A percentile compares a stretch with the other conserved stretches of the same genome.
Conservation (phyloP, 2,113 vertebrate species). For the Larimichthys polyactis region DNA sequence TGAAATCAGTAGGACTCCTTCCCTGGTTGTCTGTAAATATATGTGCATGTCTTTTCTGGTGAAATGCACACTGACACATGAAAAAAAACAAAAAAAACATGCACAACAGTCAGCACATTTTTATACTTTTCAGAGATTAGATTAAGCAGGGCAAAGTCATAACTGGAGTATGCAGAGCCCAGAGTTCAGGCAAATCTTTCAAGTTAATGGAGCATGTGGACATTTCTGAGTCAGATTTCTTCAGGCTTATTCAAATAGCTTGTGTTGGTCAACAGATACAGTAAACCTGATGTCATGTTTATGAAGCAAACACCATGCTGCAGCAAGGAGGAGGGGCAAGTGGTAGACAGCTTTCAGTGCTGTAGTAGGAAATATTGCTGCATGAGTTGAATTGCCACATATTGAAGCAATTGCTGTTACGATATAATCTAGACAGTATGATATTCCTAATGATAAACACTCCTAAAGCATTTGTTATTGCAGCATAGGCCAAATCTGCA, state of each 20-base stretch:
- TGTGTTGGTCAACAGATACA: conserved; percentile 54
- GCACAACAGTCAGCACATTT: conserved; percentile 16
- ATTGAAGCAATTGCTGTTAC: background rate
- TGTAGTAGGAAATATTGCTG: conserved; percentile 1
- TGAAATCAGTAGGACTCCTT: conserved; percentile 50
- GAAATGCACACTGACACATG: conserved; percentile 17
- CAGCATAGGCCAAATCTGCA: background rate
- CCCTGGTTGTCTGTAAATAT: conserved; percentile 54
- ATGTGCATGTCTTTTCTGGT: conserved; percentile 25
- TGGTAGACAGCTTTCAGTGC: background rate
- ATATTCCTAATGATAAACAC: background rate
- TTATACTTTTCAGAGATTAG: conserved; percentile 16
- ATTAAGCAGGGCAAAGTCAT: conserved; percentile 31
- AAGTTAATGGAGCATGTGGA: conserved; percentile 53
- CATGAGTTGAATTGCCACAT: background rate
- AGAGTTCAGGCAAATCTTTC: conserved; percentile 31
- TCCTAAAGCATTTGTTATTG: background rate
- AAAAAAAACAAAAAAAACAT: background rate
- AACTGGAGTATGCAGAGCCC: conserved; percentile 11
- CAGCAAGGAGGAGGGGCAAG: background rate
- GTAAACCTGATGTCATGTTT: conserved; percentile 38
- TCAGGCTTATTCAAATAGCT: conserved; percentile 43
- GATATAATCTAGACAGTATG: background rate
- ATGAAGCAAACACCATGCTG: conserved; percentile 5
- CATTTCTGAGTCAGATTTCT: conserved; percentile 41